Percentiles rank a stretch among this genome's conserved stretches.
Evolutionary conservation across 1,140 invertebrate genomes (phyloP).

Genomic region (Dinoponera quadriceps): DNA sequence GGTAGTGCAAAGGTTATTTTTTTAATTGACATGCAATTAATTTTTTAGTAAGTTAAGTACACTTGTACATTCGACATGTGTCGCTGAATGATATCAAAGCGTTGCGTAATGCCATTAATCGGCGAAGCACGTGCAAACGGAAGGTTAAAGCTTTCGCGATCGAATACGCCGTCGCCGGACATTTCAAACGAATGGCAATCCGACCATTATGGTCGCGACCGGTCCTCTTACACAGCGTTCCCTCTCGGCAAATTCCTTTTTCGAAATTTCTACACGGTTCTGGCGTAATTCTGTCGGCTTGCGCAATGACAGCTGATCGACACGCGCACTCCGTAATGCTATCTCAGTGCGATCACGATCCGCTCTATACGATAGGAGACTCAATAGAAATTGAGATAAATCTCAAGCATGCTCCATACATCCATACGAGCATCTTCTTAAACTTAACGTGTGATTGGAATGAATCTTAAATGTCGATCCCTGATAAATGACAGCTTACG

Average conservation of each 20-base stretch:
- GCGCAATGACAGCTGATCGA: constrained; percentile 23
- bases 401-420: no score
- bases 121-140: constrained; percentile 47
- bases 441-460: no score
- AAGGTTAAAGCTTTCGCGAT: constrained; percentile 48
- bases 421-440: no score
- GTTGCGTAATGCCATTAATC: constrained; percentile 55
- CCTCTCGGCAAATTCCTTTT: constrained; percentile 8
- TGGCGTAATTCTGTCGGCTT: constrained; percentile 19
- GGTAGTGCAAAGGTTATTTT: background rate
- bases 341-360: constrained; percentile 10
- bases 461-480: no score
- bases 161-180: background rate
- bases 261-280: constrained; percentile 22
- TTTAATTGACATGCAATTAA: background rate
- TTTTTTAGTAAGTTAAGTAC: background rate
- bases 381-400: constrained; percentile 11
- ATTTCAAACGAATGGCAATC: constrained; percentile 23
- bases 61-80: background rate
- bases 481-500: no score
- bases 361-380: constrained; percentile 13
- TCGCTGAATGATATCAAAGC: constrained; percentile 43
- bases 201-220: constrained; percentile 24
- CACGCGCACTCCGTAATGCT: background rate
- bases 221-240: background rate